Conservation (phyloP, 2,797 vertebrate genomes). For the Typhlichthys subterraneus region DNA sequence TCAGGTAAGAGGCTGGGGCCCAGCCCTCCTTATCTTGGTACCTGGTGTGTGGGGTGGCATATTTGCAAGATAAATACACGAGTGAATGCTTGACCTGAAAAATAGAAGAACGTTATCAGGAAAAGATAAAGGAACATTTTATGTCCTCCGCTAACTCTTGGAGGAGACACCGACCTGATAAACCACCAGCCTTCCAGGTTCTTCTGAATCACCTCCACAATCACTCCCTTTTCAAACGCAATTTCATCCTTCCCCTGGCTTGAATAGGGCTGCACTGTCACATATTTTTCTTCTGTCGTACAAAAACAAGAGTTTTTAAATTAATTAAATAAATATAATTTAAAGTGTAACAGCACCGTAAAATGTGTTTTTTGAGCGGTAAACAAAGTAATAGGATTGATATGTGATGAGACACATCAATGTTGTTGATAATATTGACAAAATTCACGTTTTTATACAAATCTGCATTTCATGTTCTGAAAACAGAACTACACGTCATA, state of each 20-base stretch:
- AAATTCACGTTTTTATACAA: too few species aligned
- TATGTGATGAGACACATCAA: too few species aligned
- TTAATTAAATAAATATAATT: too few species aligned
- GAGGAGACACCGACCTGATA: slow-evolving; percentile 85
- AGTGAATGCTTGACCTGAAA: background rate
- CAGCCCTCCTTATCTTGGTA: slow-evolving; percentile 97
- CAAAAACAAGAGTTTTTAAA: slow-evolving; percentile 18
- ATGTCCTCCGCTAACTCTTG: background rate
- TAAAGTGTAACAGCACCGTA: too few species aligned
- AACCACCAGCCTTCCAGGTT: slow-evolving; percentile 99
- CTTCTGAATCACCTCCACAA: slow-evolving; percentile 98
- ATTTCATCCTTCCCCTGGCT: slow-evolving; percentile 98
- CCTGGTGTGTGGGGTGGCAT: slow-evolving; percentile 59
- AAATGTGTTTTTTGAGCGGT: too few species aligned
- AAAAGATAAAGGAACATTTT: background rate
- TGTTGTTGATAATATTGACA: too few species aligned
- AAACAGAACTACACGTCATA: too few species aligned
- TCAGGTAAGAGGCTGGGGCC: slow-evolving; percentile 96
- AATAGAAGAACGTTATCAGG: background rate
- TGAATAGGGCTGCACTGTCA: slow-evolving; percentile 91
- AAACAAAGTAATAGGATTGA: too few species aligned
- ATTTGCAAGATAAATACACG: background rate
- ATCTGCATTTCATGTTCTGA: too few species aligned
- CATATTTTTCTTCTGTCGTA: slow-evolving; percentile 91
- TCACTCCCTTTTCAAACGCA: slow-evolving; percentile 95